Base-by-base conservation (phyloP, 53 echinoderm and acorn worm species). In the Paracentrotus lividus region DNA sequence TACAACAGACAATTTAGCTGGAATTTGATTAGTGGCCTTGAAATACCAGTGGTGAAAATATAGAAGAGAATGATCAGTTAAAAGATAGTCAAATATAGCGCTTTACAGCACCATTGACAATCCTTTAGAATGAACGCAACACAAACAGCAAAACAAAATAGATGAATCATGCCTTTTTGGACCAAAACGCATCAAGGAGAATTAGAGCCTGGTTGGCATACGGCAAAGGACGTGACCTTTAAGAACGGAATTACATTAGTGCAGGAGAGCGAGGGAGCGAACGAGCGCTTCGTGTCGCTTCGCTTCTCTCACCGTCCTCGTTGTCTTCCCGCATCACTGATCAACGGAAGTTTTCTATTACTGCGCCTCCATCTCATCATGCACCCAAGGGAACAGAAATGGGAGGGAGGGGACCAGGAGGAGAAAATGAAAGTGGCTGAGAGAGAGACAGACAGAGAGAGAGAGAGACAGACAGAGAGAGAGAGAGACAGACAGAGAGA, bases 291-390 rank as follows among this genome's bases (percentile, higher is more conserved):
- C 88, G 40, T 38, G 57, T 55, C 34, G 88, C 54, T 88, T 59
- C 58, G 88, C 54, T 88, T 57, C 58, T 88, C 49, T 85, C 14
- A 49, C 31, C 47, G 27, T 47, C 85, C 47, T 47, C 88, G 34
- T 88, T 32, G 88, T 53, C 85, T 88, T 57, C 88, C 88, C 88
- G 88, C 88, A 55, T 88, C 88, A 88, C 88, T 88, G 56, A 36
- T 26, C 88, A 88, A 57, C 88, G 88, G 88, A 88, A 88, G 88
- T 36, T 55, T 88, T 88, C 88, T 88, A 88, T 88, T 88, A 88
- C 57, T 88, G 40, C 16, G 29, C 88, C 88, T 88, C 88, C 88
- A 59, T 88, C 88, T 88, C 88, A 53, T 53, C 38, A 55, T 20
- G 88, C 54, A 55, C 55, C 18, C 38, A 55, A 56, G 88, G 88